phyloP scores from a whole-genome alignment of 2,888 invertebrate species.

The Nephrotoma flavescens region DNA sequence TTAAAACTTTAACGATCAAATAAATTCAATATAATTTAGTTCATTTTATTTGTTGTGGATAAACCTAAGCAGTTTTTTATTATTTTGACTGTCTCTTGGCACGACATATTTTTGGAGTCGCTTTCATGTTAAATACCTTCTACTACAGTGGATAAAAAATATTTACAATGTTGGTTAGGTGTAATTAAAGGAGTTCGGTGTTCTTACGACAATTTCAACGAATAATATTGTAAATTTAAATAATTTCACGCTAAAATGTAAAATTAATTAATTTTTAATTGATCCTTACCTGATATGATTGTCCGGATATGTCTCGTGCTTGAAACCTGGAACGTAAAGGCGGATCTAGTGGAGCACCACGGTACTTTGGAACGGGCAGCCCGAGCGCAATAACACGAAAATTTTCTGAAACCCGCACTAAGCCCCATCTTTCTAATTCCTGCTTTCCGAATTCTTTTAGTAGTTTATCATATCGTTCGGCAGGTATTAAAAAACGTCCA shows the following conservation, averaged over 20 bases:
- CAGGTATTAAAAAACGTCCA: constrained; percentile 82
- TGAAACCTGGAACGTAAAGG: constrained; percentile 91
- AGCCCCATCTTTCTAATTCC: constrained; percentile 69
- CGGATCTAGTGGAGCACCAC: constrained; percentile 89
- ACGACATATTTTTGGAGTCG: neutral
- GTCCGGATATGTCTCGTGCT: constrained; percentile 60
- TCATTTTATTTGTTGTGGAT: neutral
- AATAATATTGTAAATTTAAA: neutral
- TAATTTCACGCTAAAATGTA: neutral
- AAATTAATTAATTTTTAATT: neutral
- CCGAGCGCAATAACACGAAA: constrained; percentile 91
- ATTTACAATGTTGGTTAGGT: neutral
- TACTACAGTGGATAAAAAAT: neutral
- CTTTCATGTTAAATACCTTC: neutral
- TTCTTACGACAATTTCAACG: neutral
- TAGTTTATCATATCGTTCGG: constrained; percentile 78
- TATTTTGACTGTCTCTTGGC: neutral
- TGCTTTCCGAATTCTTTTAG: constrained; percentile 65
- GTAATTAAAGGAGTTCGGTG: neutral
- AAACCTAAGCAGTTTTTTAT: neutral
- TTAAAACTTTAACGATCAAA: neutral
- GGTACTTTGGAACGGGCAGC: constrained; percentile 72
- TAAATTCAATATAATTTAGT: neutral
- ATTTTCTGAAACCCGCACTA: constrained; percentile 84
- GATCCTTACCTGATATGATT: constrained; percentile 19